These are phyloP conservation scores for Notodonta dromedarius DNA, from an alignment of 2,888 invertebrate species.

Conservation along the genomic window DNA sequence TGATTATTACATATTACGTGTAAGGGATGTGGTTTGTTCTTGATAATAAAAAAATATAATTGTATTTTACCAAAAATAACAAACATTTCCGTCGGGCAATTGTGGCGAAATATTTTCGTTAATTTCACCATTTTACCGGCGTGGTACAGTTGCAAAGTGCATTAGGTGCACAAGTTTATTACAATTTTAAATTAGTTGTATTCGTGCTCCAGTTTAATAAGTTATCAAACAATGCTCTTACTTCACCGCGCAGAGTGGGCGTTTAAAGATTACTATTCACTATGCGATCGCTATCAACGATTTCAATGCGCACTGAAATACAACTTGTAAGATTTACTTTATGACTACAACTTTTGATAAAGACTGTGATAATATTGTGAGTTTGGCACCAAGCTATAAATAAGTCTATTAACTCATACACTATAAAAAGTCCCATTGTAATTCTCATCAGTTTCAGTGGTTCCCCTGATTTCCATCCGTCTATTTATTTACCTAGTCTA, in stretches of 20 bases:
- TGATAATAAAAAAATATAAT: too few relatives aligned
- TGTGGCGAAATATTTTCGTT: background rate
- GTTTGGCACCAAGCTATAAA: too few relatives aligned
- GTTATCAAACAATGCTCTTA: slow-evolving; percentile 42
- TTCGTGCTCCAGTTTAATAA: slow-evolving; percentile 38
- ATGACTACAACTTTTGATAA: too few relatives aligned
- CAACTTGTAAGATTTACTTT: too few relatives aligned
- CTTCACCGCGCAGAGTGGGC: slow-evolving; percentile 37
- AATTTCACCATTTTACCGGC: background rate
- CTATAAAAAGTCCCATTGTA: background rate
- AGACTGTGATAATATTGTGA: too few relatives aligned
- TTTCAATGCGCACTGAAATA: too few relatives aligned
- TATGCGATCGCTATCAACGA: slow-evolving; percentile 1
- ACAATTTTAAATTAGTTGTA: slow-evolving; percentile 21
- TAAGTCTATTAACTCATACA: background rate
- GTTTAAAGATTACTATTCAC: slow-evolving; percentile 32
- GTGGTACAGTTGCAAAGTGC: background rate
- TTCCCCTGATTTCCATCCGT: background rate
- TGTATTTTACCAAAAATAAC: too few relatives aligned
- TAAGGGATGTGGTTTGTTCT: too few relatives aligned
- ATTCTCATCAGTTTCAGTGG: background rate
- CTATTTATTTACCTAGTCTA: background rate
- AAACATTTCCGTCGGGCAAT: too few relatives aligned
- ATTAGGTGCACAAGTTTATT: slow-evolving; percentile 9
- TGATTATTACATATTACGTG: too few relatives aligned